phyloP scores from a whole-genome alignment of 2,888 invertebrate genomes.

The Beris morrisii region DNA sequence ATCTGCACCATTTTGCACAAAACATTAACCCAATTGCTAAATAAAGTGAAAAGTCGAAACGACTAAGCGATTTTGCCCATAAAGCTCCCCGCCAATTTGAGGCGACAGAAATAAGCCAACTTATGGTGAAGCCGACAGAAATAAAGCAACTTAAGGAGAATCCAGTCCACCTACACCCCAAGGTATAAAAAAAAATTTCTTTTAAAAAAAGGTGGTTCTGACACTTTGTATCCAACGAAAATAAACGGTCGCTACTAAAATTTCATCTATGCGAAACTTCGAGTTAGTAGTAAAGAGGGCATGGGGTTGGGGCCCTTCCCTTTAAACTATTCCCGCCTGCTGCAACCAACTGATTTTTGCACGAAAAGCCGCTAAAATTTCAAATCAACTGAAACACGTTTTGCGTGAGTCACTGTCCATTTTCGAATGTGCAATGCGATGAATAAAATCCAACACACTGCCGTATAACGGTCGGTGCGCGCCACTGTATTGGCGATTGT shows the following conservation, averaged over 20 bases:
- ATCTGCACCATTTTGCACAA: too few relatives aligned
- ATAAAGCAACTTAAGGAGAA: slow-evolving; percentile 1
- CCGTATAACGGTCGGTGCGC: slow-evolving; percentile 6
- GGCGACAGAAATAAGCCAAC: too few relatives aligned
- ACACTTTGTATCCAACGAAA: not conserved
- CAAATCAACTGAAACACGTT: slow-evolving; percentile 30
- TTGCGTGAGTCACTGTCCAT: slow-evolving; percentile 36
- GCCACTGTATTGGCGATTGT: slow-evolving; percentile 18
- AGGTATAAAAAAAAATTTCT: slow-evolving; percentile 1
- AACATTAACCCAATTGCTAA: too few relatives aligned
- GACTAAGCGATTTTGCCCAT: too few relatives aligned
- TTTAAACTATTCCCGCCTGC: slow-evolving; percentile 30
- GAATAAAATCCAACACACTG: slow-evolving; percentile 1
- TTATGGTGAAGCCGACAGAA: too few relatives aligned
- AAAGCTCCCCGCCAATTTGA: too few relatives aligned
- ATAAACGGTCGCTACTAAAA: not conserved
- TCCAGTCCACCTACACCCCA: slow-evolving; percentile 20
- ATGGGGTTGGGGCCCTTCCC: too few relatives aligned
- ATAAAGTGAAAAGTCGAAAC: too few relatives aligned
- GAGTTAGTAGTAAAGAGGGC: too few relatives aligned
- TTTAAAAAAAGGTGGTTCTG: slow-evolving; percentile 14
- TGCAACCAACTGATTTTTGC: not conserved
- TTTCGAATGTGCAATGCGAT: slow-evolving; percentile 22
- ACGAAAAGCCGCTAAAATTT: slow-evolving; percentile 5
- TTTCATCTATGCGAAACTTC: too few relatives aligned